Percentiles rank a stretch among this genome's conserved stretches.
Conservation (phyloP, 2,888 invertebrate species). For the Cryptocephalus primarius region DNA sequence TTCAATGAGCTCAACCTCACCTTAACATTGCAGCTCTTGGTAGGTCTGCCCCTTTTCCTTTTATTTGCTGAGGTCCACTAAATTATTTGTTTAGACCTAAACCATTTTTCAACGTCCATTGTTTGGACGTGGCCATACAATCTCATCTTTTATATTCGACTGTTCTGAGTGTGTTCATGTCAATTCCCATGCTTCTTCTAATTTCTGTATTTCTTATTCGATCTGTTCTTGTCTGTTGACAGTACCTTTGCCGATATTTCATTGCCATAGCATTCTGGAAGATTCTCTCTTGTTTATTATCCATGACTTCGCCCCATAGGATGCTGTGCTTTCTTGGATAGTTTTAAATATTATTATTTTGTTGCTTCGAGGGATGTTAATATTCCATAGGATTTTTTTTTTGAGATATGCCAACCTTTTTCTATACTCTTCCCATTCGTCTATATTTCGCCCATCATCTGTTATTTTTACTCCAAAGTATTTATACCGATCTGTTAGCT, state of each 20-base stretch:
- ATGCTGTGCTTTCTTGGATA: neutral
- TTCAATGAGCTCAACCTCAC: no score
- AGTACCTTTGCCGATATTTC: neutral
- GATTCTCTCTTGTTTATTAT: neutral
- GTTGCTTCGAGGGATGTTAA: neutral
- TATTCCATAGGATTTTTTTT: neutral
- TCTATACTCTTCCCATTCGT: no score
- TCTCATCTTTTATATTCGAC: neutral
- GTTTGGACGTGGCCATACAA: no score
- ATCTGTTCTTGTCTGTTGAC: neutral
- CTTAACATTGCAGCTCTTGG: no score
- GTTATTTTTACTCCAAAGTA: no score
- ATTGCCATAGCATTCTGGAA: neutral
- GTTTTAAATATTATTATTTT: neutral
- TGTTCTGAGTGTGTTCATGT: neutral
- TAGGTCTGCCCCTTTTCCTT: no score
- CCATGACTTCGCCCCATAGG: neutral
- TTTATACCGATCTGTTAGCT: no score
- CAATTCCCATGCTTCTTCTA: neutral
- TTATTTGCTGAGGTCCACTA: no score
- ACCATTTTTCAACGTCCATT: no score
- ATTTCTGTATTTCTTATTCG: neutral
- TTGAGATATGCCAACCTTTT: no score
- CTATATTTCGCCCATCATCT: no score
- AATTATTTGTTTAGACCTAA: no score